These are phyloP conservation scores for Trissolcus japonicus DNA, from an alignment of 2,888 invertebrate species.

Conservation along the genomic window DNA sequence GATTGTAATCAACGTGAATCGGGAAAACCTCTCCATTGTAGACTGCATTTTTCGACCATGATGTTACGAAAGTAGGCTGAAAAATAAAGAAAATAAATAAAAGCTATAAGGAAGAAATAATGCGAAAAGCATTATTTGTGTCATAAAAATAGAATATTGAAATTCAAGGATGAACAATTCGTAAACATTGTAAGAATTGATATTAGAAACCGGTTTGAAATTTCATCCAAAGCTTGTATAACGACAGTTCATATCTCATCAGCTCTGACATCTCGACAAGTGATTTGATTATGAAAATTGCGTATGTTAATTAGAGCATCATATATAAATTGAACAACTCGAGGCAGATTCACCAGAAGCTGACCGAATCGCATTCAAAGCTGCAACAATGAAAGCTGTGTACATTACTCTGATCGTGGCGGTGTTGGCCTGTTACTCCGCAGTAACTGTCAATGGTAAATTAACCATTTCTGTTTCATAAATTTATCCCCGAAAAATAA, in stretches of 20 bases:
- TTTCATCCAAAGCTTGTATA: neutral
- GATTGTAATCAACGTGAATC: constrained; percentile 62
- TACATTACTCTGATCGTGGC: neutral
- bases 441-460: constrained; percentile 2
- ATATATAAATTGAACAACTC: neutral
- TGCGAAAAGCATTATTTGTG: neutral
- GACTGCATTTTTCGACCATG: constrained; percentile 58
- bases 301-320: too few relatives aligned
- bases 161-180: neutral
- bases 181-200: neutral
- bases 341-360: neutral
- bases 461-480: too few relatives aligned
- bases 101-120: neutral
- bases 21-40: constrained; percentile 60
- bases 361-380: neutral
- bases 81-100: constrained; percentile 38
- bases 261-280: neutral
- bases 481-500: too few relatives aligned
- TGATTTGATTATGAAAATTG: neutral
- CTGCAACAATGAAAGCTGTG: constrained; percentile 9
- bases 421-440: neutral
- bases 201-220: neutral
- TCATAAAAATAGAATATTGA: neutral
- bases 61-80: constrained; percentile 60
- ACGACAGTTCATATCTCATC: neutral